phyloP scores from a whole-genome alignment of 2,113 vertebrate genomes.

The Calidris pygmaea region DNA sequence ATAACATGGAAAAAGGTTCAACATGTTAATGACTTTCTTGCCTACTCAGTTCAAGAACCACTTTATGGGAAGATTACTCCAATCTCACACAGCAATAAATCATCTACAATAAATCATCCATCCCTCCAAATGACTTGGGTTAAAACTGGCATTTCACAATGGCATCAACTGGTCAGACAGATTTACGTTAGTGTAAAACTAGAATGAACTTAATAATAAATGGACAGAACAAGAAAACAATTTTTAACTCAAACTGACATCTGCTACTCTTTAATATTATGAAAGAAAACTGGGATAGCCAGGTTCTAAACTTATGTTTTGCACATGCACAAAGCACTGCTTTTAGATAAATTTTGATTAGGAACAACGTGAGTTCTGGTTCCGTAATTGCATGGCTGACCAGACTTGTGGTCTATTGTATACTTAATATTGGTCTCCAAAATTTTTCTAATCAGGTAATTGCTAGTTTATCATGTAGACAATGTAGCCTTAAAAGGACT shows the following conservation, averaged over 20 bases:
- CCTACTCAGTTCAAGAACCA: neutral
- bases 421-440: slow-evolving; percentile 56
- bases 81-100: neutral
- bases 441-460: slow-evolving; percentile 68
- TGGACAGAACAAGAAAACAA: neutral
- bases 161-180: neutral
- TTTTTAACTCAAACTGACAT: neutral
- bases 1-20: neutral
- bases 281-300: neutral
- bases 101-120: neutral
- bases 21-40: neutral
- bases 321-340: neutral
- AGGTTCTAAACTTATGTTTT: neutral
- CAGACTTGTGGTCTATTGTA: slow-evolving; percentile 51
- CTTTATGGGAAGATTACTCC: neutral
- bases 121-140: neutral
- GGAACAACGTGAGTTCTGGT: slow-evolving; percentile 38
- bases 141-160: neutral
- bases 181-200: neutral
- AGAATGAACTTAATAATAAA: neutral
- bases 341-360: slow-evolving; percentile 32
- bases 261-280: neutral
- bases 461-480: slow-evolving; percentile 65
- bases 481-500: slow-evolving; percentile 61
- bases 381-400: slow-evolving; percentile 48